Conservation (phyloP, 1,140 invertebrate species). For the Camponotus floridanus region DNA sequence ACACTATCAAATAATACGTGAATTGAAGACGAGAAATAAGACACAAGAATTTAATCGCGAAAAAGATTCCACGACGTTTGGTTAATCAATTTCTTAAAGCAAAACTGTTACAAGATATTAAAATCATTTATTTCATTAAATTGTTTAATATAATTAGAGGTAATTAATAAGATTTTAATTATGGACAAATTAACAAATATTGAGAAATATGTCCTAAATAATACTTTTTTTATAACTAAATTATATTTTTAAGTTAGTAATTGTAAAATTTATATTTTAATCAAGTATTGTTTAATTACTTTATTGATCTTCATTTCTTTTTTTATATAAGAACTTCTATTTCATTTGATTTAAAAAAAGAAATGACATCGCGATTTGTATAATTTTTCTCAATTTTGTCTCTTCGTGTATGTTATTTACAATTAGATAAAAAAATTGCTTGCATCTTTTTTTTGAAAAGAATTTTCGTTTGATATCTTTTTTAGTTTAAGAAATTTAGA, state of each 20-base stretch:
- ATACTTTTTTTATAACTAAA: background rate
- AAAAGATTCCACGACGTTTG: background rate
- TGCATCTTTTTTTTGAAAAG: background rate
- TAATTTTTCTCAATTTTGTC: background rate
- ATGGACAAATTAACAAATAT: background rate
- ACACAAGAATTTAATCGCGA: slow-evolving; percentile 12
- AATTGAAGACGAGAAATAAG: slow-evolving; percentile 4
- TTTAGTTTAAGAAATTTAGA: background rate
- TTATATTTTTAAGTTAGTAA: too few relatives aligned
- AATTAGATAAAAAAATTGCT: background rate
- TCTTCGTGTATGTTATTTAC: background rate
- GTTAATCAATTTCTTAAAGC: slow-evolving; percentile 9
- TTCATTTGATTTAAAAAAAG: slow-evolving; percentile 8
- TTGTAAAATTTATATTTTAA: too few relatives aligned
- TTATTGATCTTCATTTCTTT: background rate
- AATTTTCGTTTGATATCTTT: background rate
- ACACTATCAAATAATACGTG: slow-evolving; percentile 12
- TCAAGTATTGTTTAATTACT: too few relatives aligned
- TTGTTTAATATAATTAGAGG: background rate
- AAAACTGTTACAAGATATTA: background rate
- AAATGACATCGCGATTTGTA: background rate
- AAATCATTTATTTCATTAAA: slow-evolving; percentile 4
- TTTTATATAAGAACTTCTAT: background rate
- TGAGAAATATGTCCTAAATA: background rate
- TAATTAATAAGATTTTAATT: slow-evolving; percentile 20